Percentiles rank a stretch among this genome's conserved stretches.
phyloP scores from a whole-genome alignment of 2,888 invertebrate species.

The Frankliniella intonsa region DNA sequence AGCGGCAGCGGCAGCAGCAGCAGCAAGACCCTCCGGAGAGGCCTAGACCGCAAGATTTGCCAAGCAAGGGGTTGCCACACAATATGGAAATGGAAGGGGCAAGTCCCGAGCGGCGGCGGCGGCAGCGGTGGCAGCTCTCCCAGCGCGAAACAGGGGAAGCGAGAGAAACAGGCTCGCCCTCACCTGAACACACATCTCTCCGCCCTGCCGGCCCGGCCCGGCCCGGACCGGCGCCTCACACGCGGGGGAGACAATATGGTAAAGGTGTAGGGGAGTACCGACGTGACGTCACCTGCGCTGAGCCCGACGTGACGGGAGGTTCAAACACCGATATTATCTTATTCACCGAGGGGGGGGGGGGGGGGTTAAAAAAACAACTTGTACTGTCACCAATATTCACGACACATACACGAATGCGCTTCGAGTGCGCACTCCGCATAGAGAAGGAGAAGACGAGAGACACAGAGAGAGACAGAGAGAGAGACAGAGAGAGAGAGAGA shows the following conservation, averaged over 20 bases:
- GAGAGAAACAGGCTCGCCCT: background rate
- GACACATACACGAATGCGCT: background rate
- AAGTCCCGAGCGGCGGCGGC: no score
- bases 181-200: conserved; percentile 2
- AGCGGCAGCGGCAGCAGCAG: background rate
- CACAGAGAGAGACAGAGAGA: background rate
- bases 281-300: no score
- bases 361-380: background rate
- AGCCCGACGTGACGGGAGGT: no score
- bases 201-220: background rate
- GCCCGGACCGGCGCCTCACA: no score
- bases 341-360: background rate
- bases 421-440: no score
- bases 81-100: background rate
- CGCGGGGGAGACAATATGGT: no score
- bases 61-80: background rate
- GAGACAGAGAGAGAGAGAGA: background rate
- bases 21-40: background rate
- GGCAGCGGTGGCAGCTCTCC: background rate
- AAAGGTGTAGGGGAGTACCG: no score
- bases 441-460: background rate
- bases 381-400: background rate
- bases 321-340: background rate
- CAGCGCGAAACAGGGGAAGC: background rate
- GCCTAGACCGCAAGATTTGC: conserved; percentile 5